phyloP scores from a whole-genome alignment of 2,888 invertebrate genomes.

The Nasonia oneida region DNA sequence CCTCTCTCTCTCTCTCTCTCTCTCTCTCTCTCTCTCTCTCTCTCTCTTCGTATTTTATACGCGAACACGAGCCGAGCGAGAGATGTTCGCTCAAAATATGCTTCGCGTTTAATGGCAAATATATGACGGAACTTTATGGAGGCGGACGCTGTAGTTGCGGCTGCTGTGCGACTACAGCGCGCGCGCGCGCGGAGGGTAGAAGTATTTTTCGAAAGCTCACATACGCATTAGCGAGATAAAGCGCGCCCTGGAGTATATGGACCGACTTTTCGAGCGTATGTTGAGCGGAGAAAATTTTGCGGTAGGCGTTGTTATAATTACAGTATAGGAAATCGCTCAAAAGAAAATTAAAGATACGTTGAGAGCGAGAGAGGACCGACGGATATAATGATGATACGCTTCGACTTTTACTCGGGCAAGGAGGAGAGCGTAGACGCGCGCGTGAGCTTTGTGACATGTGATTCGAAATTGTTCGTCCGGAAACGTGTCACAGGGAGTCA shows the following conservation, averaged over 20 bases:
- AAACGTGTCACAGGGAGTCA: constrained; percentile 56
- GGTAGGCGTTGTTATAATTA: no score
- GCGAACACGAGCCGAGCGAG: not conserved
- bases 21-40: not conserved
- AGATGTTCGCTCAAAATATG: constrained; percentile 26
- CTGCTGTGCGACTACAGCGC: not conserved
- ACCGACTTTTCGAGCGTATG: not conserved
- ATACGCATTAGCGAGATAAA: not conserved
- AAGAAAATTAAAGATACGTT: no score
- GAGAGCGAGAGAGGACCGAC: no score
- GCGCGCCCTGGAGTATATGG: not conserved
- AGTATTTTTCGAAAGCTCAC: not conserved
- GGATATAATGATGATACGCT: constrained; percentile 3
- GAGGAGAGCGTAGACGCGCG: constrained; percentile 30
- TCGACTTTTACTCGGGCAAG: not conserved
- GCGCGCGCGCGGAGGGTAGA: not conserved
- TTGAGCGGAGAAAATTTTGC: no score
- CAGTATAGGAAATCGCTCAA: no score
- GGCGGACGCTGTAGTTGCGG: not conserved
- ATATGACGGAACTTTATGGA: constrained; percentile 47
- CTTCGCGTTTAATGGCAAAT: constrained; percentile 55
- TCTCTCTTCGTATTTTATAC: constrained; percentile 23
- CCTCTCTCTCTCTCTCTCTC: not conserved
- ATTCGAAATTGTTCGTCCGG: constrained; percentile 59
- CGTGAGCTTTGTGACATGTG: constrained; percentile 52